Percentiles rank a stretch among this genome's conserved stretches.
These are phyloP conservation scores for Microcebus griseorufus DNA, from an alignment of 2,113 vertebrate genomes.

Conservation along the genomic window DNA sequence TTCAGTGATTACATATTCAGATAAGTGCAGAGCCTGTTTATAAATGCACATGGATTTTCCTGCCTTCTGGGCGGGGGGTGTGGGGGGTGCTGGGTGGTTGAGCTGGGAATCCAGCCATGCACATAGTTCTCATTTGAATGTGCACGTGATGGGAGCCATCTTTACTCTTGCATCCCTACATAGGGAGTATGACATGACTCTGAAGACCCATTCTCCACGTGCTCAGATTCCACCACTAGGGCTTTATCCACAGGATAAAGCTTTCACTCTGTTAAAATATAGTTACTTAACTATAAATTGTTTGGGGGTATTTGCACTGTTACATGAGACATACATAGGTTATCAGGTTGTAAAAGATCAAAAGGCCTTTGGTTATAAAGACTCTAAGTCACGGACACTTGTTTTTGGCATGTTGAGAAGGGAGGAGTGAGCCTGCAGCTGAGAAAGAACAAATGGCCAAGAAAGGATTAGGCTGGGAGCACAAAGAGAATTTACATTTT, in stretches of 20 bases:
- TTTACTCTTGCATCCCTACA: background rate
- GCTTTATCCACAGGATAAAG: background rate
- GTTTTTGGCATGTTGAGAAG: background rate
- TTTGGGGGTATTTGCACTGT: background rate
- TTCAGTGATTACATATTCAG: constrained; percentile 50
- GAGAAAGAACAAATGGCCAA: constrained; percentile 12
- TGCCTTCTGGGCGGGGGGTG: background rate
- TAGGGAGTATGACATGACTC: background rate
- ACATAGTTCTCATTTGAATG: background rate
- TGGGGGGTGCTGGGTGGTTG: background rate
- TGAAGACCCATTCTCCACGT: background rate
- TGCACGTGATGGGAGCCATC: background rate
- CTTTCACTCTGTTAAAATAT: constrained; percentile 18
- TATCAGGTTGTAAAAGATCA: constrained; percentile 6
- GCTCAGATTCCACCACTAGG: background rate
- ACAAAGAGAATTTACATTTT: background rate
- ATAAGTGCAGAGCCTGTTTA: constrained; percentile 29
- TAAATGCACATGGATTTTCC: constrained; percentile 24
- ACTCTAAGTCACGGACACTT: background rate
- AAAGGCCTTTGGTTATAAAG: background rate
- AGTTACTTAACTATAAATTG: constrained; percentile 18
- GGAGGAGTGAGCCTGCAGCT: background rate
- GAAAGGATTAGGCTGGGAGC: background rate
- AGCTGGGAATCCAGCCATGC: background rate
- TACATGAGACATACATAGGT: background rate